Conservation (phyloP, 2,113 vertebrate species). For the Sapajus apella region DNA sequence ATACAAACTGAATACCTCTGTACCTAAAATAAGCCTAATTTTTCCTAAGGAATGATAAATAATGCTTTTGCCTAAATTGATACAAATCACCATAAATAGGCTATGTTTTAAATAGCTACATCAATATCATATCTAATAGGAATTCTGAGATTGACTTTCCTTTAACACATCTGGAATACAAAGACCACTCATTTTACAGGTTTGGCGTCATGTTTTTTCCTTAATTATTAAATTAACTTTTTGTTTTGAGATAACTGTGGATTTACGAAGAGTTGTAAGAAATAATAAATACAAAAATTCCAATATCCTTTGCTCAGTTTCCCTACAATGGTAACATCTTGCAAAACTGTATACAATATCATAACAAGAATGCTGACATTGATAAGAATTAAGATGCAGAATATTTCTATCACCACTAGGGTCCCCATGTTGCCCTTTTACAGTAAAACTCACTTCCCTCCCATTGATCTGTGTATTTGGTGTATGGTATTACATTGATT, state of each 20-base stretch:
- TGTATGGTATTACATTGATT: background rate
- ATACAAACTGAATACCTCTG: constrained; percentile 2
- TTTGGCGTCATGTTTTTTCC: background rate
- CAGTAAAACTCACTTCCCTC: background rate
- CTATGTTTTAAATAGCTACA: background rate
- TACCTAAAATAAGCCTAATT: background rate
- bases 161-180: background rate
- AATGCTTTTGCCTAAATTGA: background rate
- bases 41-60: background rate
- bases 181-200: background rate
- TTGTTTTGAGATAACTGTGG: background rate
- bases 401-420: background rate
- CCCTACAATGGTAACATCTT: background rate
- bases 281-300: background rate
- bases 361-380: background rate
- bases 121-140: background rate
- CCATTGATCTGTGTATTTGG: background rate
- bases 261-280: background rate
- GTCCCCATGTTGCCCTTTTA: background rate
- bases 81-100: background rate
- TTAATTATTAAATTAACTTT: background rate
- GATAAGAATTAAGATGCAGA: background rate
- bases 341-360: background rate
- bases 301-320: background rate
- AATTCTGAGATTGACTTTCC: constrained; percentile 1